Conservation (phyloP, 2,797 vertebrate species). For the Anniella stebbinsi region DNA sequence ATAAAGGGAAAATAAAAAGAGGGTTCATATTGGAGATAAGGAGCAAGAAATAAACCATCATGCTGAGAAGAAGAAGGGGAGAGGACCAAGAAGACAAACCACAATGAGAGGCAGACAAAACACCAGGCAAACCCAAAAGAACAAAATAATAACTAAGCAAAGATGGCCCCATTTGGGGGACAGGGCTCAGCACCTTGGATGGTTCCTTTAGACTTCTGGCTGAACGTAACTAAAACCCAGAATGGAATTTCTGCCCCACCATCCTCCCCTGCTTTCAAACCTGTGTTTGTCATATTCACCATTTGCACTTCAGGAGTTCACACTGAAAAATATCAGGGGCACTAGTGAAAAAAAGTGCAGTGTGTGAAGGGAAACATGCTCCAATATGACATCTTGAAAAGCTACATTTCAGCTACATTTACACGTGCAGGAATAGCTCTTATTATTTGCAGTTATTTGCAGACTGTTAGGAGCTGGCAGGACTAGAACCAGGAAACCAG, state of each 20-base stretch:
- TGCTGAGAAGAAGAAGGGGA: constrained; percentile 10
- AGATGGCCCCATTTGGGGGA: too few species aligned
- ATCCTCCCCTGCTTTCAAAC: background rate
- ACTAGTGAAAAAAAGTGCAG: background rate
- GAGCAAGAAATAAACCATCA: constrained; percentile 56
- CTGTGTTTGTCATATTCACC: background rate
- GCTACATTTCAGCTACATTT: background rate
- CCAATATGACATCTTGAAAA: background rate
- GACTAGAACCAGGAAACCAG: background rate
- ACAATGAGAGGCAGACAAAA: constrained; percentile 24
- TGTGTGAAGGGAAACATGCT: background rate
- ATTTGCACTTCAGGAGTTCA: background rate
- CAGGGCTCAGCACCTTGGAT: too few species aligned
- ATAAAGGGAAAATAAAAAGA: constrained; percentile 57
- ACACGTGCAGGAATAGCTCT: background rate
- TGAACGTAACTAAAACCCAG: too few species aligned
- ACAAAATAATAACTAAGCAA: constrained; percentile 5
- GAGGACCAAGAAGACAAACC: constrained; percentile 28
- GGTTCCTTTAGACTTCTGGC: too few species aligned
- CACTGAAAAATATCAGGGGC: background rate
- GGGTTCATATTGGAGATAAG: constrained; percentile 54
- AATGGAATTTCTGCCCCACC: too few species aligned
- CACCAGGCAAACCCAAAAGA: constrained; percentile 40
- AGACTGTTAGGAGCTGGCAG: background rate
- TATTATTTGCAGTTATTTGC: background rate